Conservation (phyloP, 2,113 vertebrate species). For the Lepus timidus region DNA sequence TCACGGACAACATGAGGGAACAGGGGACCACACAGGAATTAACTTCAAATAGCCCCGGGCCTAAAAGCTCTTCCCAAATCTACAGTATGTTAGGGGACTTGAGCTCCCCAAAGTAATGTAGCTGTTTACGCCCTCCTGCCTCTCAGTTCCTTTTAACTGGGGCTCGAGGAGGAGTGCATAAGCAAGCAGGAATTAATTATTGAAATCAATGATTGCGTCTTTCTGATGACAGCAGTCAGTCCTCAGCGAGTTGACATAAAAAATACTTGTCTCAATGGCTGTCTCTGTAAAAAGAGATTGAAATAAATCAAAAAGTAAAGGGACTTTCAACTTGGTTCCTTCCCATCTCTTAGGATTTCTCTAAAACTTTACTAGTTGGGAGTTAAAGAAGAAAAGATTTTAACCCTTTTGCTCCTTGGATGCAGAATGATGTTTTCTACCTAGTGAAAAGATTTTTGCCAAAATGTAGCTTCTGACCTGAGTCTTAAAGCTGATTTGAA, state of each 20-base stretch:
- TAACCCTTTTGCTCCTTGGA: constrained; percentile 40
- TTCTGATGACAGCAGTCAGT: constrained; percentile 83
- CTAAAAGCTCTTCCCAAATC: constrained; percentile 87
- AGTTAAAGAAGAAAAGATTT: constrained; percentile 10
- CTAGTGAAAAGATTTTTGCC: background rate
- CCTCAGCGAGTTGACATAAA: constrained; percentile 79
- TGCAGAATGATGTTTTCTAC: background rate
- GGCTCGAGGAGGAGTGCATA: constrained; percentile 78
- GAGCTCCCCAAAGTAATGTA: constrained; percentile 87
- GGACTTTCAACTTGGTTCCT: constrained; percentile 46
- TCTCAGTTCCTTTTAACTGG: constrained; percentile 86
- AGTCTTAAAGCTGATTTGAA: background rate
- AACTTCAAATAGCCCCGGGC: constrained; percentile 85
- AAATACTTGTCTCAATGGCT: constrained; percentile 79
- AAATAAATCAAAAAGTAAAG: constrained; percentile 81
- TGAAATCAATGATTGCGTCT: constrained; percentile 88
- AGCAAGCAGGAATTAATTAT: constrained; percentile 89
- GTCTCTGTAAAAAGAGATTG: constrained; percentile 78
- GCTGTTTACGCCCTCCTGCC: constrained; percentile 85
- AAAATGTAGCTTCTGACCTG: background rate
- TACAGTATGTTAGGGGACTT: constrained; percentile 89
- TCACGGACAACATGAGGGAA: constrained; percentile 81
- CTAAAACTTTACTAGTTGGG: constrained; percentile 33
- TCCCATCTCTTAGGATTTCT: constrained; percentile 50
- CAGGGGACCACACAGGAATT: constrained; percentile 81